A percentile compares a stretch with the other conserved stretches of the same genome.
phyloP scores from a whole-genome alignment of 2,888 invertebrate genomes.

The Coenonympha arcania region DNA sequence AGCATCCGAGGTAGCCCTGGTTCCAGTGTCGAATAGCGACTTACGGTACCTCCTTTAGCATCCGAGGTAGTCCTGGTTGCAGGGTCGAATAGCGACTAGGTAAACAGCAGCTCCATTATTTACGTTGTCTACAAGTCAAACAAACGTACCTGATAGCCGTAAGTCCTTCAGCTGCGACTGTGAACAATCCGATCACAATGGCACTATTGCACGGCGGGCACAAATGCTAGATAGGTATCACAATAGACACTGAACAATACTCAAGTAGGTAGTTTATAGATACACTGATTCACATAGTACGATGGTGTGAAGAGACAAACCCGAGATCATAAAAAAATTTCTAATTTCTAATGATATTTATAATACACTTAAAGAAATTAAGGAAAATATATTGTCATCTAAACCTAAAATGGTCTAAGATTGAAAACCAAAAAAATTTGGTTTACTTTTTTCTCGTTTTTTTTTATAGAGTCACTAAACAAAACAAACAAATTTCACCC shows the following conservation, averaged over 20 bases:
- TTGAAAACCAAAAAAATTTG: too few species aligned
- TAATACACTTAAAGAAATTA: too few species aligned
- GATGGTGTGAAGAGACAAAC: background rate
- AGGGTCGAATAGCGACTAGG: conserved; percentile 26
- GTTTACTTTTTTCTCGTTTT: too few species aligned
- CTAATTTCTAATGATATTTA: too few species aligned
- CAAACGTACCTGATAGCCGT: conserved; percentile 48
- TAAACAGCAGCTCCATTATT: conserved; percentile 45
- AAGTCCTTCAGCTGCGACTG: conserved; percentile 30
- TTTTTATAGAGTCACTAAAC: too few species aligned
- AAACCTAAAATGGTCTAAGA: too few species aligned
- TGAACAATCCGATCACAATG: conserved; percentile 46
- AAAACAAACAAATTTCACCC: too few species aligned
- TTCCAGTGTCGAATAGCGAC: too few species aligned
- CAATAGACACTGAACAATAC: background rate
- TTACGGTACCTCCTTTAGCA: background rate
- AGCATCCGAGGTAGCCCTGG: too few species aligned
- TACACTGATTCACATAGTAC: background rate
- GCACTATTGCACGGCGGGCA: conserved; percentile 32
- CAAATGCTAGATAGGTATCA: conserved; percentile 16
- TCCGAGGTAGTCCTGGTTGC: background rate
- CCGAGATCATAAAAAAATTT: background rate
- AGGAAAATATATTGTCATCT: too few species aligned
- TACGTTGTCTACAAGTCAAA: conserved; percentile 44
- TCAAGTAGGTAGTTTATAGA: background rate